Percentiles rank a stretch among this genome's conserved stretches.
phyloP scores from a whole-genome alignment of 1,140 invertebrate genomes.

The Hormaphis cornu region DNA sequence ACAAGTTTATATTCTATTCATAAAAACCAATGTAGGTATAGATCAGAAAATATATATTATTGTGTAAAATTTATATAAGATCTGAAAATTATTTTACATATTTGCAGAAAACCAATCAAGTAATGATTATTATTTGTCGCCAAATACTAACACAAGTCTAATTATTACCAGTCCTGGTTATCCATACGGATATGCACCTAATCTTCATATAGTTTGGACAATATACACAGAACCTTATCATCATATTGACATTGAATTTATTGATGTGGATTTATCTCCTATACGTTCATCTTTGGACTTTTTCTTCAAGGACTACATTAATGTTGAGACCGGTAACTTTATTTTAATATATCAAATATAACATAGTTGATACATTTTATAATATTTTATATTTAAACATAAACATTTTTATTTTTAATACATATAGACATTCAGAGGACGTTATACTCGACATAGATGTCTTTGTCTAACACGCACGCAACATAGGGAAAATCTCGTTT shows the following conservation, averaged over 20 bases:
- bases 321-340: not conserved
- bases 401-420: too few species aligned
- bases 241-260: slow-evolving; percentile 51
- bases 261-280: slow-evolving; percentile 51
- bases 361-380: too few species aligned
- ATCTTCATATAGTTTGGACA: slow-evolving; percentile 66
- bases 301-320: not conserved
- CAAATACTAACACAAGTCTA: slow-evolving; percentile 35
- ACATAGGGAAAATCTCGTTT: too few species aligned
- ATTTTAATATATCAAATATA: too few species aligned
- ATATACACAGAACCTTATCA: slow-evolving; percentile 48
- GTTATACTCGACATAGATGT: too few species aligned
- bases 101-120: not conserved
- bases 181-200: slow-evolving; percentile 58
- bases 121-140: slow-evolving; percentile 10
- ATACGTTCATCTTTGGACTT: slow-evolving; percentile 24
- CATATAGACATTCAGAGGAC: too few species aligned
- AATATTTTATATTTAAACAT: too few species aligned
- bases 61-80: too few species aligned
- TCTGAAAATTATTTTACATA: not conserved
- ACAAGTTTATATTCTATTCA: too few species aligned
- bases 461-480: too few species aligned
- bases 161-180: slow-evolving; percentile 64
- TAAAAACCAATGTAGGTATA: too few species aligned
- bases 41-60: too few species aligned